Base-by-base conservation (phyloP, 2,797 vertebrate genomes). In the Chrysocyon brachyurus region DNA sequence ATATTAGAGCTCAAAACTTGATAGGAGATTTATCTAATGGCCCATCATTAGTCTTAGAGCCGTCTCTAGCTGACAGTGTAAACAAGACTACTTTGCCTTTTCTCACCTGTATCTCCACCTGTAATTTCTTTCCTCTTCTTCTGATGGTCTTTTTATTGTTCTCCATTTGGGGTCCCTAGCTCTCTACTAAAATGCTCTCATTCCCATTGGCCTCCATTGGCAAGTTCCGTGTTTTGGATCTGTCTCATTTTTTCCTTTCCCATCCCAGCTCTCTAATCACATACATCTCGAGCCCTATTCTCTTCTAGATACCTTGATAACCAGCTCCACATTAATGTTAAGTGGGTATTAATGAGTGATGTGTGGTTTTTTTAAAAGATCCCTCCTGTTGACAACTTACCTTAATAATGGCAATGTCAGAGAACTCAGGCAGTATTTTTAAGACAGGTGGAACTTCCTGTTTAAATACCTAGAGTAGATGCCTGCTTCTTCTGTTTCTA, bases 1-100 rank as follows among this genome's bases (percentile, higher is more conserved):
- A 86, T 91, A 91, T 89, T 96, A 89, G 54, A 91, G 22, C 57
- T 61, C 12, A 77, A 61, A 78, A 78, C 86, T 91, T 95, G 84
- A 97, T 94, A 91, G 86, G 75, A 56, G 64, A 68, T 91, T 46
- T 93, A 85, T 77, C 92, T 93, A 96, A 92, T 78, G 56, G 77
- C 64, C 26, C 21, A 16, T 22, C 22, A 49, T 96, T 84, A 75
- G 21, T 59, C 33, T 77, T 57, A 73, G 77, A 61, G 31, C 52
- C 87, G 8, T 86, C n/a, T 84, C 68, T 84, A 54, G 73, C 54
- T 88, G 88, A 66, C 46, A 49, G 9, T 54, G 10, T 70, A 46
- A 95, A 77, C 14, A 70, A 72, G 63, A 9, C 33, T 84, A 24
- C 11, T 81, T 90, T 68, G 61, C 24, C 21, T 70, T 70, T 72